A percentile compares a stretch with the other conserved stretches of the same genome.
phyloP scores from a whole-genome alignment of 2,888 invertebrate genomes.

The Petrolisthes cinctipes region DNA sequence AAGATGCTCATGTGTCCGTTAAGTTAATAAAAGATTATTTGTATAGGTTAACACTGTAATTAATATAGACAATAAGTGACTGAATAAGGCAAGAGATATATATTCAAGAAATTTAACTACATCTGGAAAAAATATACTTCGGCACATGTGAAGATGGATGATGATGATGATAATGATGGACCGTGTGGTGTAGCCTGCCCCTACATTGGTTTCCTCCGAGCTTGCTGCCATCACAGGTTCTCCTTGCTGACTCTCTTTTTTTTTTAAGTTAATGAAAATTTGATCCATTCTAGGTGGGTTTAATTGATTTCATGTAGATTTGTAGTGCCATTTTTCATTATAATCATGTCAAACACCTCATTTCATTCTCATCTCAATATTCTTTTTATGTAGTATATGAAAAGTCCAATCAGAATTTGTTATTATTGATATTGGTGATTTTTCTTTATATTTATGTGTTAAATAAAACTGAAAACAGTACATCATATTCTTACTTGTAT shows the following conservation, averaged over 20 bases:
- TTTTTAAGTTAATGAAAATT: not conserved
- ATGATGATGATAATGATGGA: not conserved
- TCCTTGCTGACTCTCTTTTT: conserved; percentile 36
- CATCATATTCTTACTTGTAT: not conserved
- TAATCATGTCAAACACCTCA: conserved; percentile 25
- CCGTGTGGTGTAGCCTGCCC: not conserved
- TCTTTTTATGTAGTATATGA: conserved; percentile 18
- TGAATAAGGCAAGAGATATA: too few species aligned
- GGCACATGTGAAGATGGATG: too few species aligned
- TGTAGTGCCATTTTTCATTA: conserved; percentile 20
- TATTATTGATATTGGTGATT: not conserved
- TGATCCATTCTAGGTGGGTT: not conserved
- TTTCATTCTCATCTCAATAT: conserved; percentile 24
- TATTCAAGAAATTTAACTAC: too few species aligned
- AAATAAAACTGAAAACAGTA: conserved; percentile 27
- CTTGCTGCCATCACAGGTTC: conserved; percentile 42
- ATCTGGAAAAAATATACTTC: too few species aligned
- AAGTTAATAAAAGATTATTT: too few species aligned
- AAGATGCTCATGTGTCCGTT: too few species aligned
- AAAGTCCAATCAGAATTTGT: not conserved
- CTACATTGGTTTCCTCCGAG: conserved; percentile 15
- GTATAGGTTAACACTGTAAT: too few species aligned
- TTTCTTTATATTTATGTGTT: conserved; percentile 9
- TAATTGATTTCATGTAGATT: not conserved
- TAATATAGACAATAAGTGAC: too few species aligned